Conservation (phyloP, 2,113 vertebrate genomes). For the Pygoscelis antarcticus region DNA sequence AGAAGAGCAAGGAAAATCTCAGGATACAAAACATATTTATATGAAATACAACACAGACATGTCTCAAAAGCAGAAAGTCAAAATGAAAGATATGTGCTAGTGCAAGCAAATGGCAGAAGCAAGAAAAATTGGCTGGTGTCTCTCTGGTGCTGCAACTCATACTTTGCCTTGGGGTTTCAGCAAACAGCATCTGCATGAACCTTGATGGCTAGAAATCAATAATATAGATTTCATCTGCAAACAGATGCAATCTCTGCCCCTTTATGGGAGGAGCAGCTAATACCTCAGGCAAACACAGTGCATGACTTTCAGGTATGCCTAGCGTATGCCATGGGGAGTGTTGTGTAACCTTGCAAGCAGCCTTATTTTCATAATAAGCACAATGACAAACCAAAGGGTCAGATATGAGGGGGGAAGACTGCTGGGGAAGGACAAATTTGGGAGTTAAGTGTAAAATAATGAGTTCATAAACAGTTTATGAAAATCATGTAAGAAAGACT, state of each 20-base stretch:
- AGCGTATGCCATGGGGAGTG: not conserved
- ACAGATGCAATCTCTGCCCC: slow-evolving; percentile 44
- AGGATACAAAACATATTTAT: not conserved
- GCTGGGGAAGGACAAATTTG: not conserved
- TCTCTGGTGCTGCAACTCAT: slow-evolving; percentile 10
- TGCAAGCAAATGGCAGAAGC: not conserved
- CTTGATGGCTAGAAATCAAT: slow-evolving; percentile 35
- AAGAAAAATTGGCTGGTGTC: not conserved
- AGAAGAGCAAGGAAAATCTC: slow-evolving; percentile 8
- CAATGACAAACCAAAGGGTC: not conserved
- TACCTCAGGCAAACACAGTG: not conserved
- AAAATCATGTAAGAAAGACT: not conserved
- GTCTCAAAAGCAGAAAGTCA: not conserved
- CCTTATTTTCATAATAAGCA: not conserved
- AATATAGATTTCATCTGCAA: slow-evolving; percentile 53
- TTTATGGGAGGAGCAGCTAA: slow-evolving; percentile 10
- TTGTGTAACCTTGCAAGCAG: not conserved
- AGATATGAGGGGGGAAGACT: not conserved
- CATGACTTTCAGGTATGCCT: not conserved
- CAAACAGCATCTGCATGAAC: slow-evolving; percentile 33
- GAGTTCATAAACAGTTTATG: not conserved
- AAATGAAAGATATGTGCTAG: not conserved
- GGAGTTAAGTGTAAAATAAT: not conserved
- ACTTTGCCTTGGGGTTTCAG: slow-evolving; percentile 29
- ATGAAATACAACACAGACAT: not conserved